Percentiles rank a stretch among this genome's conserved stretches.
Conservation (phyloP, 2,888 invertebrate genomes). For the Nudaria mundana region DNA sequence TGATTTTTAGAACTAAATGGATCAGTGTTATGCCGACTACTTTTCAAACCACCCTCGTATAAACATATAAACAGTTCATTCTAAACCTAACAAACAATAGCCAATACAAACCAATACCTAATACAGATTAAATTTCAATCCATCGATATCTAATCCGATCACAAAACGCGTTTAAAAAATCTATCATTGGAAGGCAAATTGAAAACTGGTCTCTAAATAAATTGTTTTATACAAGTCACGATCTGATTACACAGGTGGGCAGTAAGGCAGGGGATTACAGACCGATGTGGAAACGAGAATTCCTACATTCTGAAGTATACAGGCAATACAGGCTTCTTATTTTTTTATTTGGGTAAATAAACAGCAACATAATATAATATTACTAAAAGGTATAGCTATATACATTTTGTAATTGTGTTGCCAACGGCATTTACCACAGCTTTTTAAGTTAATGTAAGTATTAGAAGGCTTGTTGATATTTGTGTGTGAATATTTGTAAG, state of each 20-base stretch:
- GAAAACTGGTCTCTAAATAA: constrained; percentile 51
- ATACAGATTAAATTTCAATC: constrained; percentile 39
- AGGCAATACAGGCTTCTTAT: too few species aligned
- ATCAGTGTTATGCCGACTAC: too few species aligned
- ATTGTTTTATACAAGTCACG: constrained; percentile 56
- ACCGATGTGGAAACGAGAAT: constrained; percentile 20
- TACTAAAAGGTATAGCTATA: too few species aligned
- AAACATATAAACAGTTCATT: neutral
- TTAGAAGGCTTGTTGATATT: constrained; percentile 17
- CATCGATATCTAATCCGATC: constrained; percentile 35
- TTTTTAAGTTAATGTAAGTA: too few species aligned
- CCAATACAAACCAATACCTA: constrained; percentile 19
- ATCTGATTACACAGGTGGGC: constrained; percentile 41
- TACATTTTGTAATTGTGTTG: too few species aligned
- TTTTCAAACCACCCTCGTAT: neutral
- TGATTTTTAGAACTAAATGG: too few species aligned
- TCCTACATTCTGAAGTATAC: too few species aligned
- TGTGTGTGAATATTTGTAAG: constrained; percentile 5
- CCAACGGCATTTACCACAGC: too few species aligned
- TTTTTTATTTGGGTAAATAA: too few species aligned
- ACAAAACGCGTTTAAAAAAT: constrained; percentile 42
- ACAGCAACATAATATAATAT: too few species aligned
- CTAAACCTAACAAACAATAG: constrained; percentile 7
- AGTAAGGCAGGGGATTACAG: constrained; percentile 38
- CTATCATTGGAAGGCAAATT: constrained; percentile 48